A percentile compares a stretch with the other conserved stretches of the same genome.
phyloP scores from a whole-genome alignment of 2,113 vertebrate genomes.

The Brachionichthys hirsutus region DNA sequence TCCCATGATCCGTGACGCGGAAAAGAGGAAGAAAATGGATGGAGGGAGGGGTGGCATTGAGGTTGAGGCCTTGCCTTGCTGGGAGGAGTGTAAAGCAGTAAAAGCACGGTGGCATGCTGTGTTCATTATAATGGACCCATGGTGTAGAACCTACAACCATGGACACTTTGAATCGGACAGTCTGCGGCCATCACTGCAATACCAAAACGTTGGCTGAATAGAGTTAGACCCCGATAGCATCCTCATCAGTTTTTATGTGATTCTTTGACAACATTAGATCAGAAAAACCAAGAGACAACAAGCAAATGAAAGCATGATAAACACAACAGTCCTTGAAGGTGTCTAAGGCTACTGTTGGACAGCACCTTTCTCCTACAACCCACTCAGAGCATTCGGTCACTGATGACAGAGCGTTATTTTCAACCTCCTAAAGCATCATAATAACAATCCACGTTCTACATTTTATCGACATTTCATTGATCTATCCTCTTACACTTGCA shows the following conservation, averaged over 20 bases:
- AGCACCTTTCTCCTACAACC: too few relatives aligned
- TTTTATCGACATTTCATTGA: constrained; percentile 1
- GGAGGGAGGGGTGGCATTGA: too few relatives aligned
- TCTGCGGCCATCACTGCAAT: constrained; percentile 43
- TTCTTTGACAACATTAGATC: constrained; percentile 10
- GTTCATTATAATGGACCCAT: background rate
- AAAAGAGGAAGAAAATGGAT: too few relatives aligned
- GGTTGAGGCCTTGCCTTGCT: too few relatives aligned
- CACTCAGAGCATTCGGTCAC: too few relatives aligned
- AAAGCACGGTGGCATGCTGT: too few relatives aligned
- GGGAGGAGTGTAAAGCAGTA: too few relatives aligned
- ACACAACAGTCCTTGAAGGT: too few relatives aligned
- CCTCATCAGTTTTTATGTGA: background rate
- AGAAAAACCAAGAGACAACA: constrained; percentile 4
- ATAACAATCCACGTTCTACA: background rate
- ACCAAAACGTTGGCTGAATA: constrained; percentile 51
- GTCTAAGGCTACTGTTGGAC: too few relatives aligned
- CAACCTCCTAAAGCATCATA: too few relatives aligned
- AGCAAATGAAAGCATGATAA: background rate
- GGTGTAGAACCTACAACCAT: constrained; percentile 15
- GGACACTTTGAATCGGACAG: constrained; percentile 9
- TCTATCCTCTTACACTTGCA: background rate
- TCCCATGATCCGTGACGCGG: too few relatives aligned
- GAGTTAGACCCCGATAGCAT: constrained; percentile 32
- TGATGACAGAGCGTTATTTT: too few relatives aligned